Conservation (phyloP, 2,113 vertebrate genomes). For the Hippolais icterina region DNA sequence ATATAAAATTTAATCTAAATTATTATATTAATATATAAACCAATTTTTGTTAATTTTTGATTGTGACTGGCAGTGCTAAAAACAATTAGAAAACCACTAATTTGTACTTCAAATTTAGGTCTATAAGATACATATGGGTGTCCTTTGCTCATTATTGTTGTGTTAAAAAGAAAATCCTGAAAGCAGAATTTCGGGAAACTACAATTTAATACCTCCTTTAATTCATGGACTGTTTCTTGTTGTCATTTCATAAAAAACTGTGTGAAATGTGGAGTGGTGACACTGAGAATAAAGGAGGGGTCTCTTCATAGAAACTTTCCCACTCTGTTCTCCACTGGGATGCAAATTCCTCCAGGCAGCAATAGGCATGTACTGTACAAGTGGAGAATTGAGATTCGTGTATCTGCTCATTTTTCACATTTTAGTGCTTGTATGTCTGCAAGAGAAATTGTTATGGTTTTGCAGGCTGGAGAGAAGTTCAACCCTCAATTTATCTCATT, state of each 20-base stretch:
- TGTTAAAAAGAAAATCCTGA: neutral
- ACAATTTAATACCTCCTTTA: neutral
- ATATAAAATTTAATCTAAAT: neutral
- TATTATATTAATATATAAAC: neutral
- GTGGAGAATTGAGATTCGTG: neutral
- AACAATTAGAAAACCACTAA: neutral
- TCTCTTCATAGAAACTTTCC: neutral
- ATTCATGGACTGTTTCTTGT: neutral
- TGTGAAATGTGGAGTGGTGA: neutral
- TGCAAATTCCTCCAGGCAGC: neutral
- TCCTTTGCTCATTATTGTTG: neutral
- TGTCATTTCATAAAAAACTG: neutral
- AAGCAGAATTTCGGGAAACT: neutral
- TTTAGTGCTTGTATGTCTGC: constrained; percentile 1
- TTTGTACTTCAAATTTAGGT: neutral
- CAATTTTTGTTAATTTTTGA: neutral
- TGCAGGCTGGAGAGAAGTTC: neutral
- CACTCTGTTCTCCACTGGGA: neutral
- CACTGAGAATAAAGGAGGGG: neutral
- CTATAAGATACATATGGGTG: accelerated
- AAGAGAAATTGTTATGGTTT: constrained; percentile 37
- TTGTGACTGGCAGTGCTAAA: neutral
- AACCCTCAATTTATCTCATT: constrained; percentile 28
- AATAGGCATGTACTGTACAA: neutral
- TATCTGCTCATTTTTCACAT: constrained; percentile 18